These are phyloP conservation scores for Callyntrura sp. DNA, from an alignment of 2,888 invertebrate genomes.

Conservation along the genomic window DNA sequence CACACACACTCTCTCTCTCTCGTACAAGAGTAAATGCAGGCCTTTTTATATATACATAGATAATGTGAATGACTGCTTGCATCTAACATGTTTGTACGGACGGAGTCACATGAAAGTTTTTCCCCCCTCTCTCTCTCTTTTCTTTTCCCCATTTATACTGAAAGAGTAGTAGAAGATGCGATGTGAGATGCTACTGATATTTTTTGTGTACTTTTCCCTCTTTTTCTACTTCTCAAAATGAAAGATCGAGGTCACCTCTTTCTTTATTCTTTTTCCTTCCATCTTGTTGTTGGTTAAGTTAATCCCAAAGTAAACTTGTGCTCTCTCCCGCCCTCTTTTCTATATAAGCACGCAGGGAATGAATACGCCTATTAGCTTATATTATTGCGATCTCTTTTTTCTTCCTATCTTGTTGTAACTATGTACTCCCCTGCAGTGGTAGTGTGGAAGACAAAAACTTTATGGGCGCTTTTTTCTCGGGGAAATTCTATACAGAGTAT, in stretches of 20 bases:
- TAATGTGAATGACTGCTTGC: slow-evolving; percentile 20
- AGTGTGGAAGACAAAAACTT: slow-evolving; percentile 6
- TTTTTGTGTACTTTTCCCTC: slow-evolving; percentile 38
- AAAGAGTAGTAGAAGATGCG: slow-evolving; percentile 11
- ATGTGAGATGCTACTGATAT: slow-evolving; percentile 29
- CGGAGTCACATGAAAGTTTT: not conserved
- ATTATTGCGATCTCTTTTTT: slow-evolving; percentile 1
- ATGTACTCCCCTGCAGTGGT: not conserved
- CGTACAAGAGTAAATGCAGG: slow-evolving; percentile 15
- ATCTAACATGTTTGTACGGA: not conserved
- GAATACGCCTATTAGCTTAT: not conserved
- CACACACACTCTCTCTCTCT: too few species aligned
- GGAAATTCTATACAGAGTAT: too few species aligned
- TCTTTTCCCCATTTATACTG: not conserved
- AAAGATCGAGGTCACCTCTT: slow-evolving; percentile 68
- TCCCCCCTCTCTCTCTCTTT: too few species aligned
- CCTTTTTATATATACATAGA: slow-evolving; percentile 5
- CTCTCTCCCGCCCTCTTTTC: slow-evolving; percentile 5
- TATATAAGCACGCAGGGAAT: too few species aligned
- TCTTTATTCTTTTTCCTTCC: slow-evolving; percentile 46
- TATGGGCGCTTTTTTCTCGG: slow-evolving; percentile 16
- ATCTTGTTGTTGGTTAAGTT: slow-evolving; percentile 62
- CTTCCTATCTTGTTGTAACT: not conserved
- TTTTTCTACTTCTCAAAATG: slow-evolving; percentile 56
- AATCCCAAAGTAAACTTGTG: slow-evolving; percentile 71